Percentiles rank a stretch among this genome's conserved stretches.
phyloP scores from a whole-genome alignment of 2,888 invertebrate species.

The Diarsia dahlii region DNA sequence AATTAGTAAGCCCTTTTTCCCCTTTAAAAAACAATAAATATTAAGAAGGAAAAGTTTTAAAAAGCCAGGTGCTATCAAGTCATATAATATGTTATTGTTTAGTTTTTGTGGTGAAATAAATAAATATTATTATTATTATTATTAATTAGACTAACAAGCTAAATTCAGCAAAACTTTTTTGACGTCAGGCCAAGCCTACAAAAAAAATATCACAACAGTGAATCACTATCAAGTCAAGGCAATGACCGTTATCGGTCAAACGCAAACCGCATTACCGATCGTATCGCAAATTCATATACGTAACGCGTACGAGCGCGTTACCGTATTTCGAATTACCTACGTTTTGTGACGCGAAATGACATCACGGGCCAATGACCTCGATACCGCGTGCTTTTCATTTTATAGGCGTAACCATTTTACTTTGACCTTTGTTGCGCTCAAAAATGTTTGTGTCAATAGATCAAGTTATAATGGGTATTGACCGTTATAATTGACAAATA shows the following conservation, averaged over 20 bases:
- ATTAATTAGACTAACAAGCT: not conserved
- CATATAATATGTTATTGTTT: too few relatives aligned
- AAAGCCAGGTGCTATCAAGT: not conserved
- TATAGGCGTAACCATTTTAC: slow-evolving; percentile 59
- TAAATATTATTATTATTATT: too few relatives aligned
- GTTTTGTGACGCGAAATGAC: slow-evolving; percentile 66
- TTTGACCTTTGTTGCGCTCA: slow-evolving; percentile 51
- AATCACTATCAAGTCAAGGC: slow-evolving; percentile 68
- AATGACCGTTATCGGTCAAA: slow-evolving; percentile 77
- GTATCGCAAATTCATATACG: slow-evolving; percentile 66
- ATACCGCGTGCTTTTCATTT: slow-evolving; percentile 65
- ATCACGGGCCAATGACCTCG: slow-evolving; percentile 68
- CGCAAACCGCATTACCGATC: slow-evolving; percentile 67
- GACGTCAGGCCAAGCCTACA: slow-evolving; percentile 40
- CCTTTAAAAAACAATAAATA: too few relatives aligned
- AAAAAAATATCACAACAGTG: slow-evolving; percentile 60
- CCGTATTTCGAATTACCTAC: slow-evolving; percentile 62
- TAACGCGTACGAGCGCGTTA: slow-evolving; percentile 61
- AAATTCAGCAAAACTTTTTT: slow-evolving; percentile 27
- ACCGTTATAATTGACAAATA: slow-evolving; percentile 58
- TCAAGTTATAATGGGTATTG: slow-evolving; percentile 50
- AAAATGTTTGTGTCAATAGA: slow-evolving; percentile 49
- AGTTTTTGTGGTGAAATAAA: too few relatives aligned
- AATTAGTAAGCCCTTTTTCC: not conserved
- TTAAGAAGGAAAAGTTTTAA: not conserved